Conservation (phyloP, 2,113 vertebrate genomes). For the Indicator indicator region DNA sequence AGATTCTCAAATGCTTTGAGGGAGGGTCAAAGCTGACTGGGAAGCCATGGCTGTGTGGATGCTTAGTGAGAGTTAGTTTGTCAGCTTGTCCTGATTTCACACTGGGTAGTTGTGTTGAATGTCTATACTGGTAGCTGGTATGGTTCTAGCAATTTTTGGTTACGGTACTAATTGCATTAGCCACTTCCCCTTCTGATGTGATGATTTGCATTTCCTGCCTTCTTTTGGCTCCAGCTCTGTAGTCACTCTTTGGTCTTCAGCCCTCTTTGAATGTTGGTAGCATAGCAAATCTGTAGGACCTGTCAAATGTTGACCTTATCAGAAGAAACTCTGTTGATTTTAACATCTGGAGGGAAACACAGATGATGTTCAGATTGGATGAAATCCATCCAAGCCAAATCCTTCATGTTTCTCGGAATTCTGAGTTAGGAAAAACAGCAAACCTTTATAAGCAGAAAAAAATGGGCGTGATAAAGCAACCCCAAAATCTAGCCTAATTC, state of each 20-base stretch:
- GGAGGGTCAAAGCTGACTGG: background rate
- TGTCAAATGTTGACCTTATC: background rate
- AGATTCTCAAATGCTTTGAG: background rate
- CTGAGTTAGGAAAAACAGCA: background rate
- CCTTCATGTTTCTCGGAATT: background rate
- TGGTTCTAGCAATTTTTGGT: background rate
- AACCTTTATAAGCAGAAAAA: background rate
- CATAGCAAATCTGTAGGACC: background rate
- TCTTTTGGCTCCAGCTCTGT: background rate
- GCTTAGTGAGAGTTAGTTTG: background rate
- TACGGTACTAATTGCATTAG: background rate
- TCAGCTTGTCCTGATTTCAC: background rate
- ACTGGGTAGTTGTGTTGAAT: fast-evolving
- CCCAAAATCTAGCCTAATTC: background rate
- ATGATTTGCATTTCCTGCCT: background rate
- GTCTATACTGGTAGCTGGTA: background rate
- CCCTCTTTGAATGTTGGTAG: background rate
- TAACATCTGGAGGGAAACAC: background rate
- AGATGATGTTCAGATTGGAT: background rate
- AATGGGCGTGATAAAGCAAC: background rate
- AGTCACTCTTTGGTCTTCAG: background rate
- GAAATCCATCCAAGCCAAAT: background rate
- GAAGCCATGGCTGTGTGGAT: background rate
- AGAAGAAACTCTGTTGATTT: background rate
- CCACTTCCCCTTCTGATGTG: fast-evolving